Base-by-base conservation (phyloP, 2,888 invertebrate genomes). In the Oligia fasciuncula region DNA sequence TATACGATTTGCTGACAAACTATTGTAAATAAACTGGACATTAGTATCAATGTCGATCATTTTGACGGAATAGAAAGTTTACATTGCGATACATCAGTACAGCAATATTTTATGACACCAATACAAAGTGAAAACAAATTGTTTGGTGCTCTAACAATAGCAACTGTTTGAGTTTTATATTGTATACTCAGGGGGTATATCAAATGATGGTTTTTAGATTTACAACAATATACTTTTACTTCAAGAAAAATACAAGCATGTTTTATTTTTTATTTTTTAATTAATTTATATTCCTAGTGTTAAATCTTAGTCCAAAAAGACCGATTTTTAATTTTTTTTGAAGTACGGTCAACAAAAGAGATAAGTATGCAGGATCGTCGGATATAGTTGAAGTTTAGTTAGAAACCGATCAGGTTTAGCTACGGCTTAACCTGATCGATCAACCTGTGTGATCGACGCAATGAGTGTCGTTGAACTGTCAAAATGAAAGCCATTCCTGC, bases 41-140 rank as follows among this genome's bases (percentile, higher is more conserved):
- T 63, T 46, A 14, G 46, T 68, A 70, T 49, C 19, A 73, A 76
- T 62, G 70, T 63, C 80, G n/a, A 80, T 76, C 73, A 80, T 73
- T 80, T 76, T 67, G 67, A n/a, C 29, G 6, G 66, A 74, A 71
- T 80, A 76, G 83, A 84, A 84, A 84, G 85, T 81, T 63, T 8
- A 75, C 29, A 75, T 68, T 65, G 65, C 51, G 19, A 74, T 72
- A 62, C 60, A 84, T 54, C 46, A 70, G 17, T 19, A n/a, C 8
- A 60, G 65, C 51, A 63, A 79, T 46, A 46, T n/a, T 73, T 78
- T 62, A 79, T 74, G 67, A 79, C 57, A 79, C 29, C n/a, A 19
- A 74, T 49, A 23, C 54, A 46, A 54, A 83, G 72, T 73, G 81
- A 69, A 83, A 81, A 83, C 23, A 65, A 60, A 78, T 73, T 78